Evolutionary conservation across 1,140 invertebrate species (phyloP), one percentile per base, ranked within the genome.

Genomic region (Neodiprion pinetum): DNA sequence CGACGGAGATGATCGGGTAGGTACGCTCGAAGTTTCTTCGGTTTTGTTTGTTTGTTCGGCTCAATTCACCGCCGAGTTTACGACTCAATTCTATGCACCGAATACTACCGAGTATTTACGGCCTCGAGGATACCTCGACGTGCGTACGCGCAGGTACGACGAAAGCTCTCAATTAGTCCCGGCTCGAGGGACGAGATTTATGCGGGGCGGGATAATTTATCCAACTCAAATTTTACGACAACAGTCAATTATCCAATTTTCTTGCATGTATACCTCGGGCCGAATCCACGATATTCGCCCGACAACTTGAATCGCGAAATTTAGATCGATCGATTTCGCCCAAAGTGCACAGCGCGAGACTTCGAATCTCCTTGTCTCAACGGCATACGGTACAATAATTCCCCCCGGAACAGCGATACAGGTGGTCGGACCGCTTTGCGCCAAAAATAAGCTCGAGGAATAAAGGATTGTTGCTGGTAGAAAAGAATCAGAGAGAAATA

Each of bases 271-370:
- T 17, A 61, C 11, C 7, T 61, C 53, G 11, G 53, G 53, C 53
- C 9, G 11, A 9, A 61, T 61, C 9, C 53, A 61, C 11, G n/a
- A 12, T 61, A 61, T 61, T 14, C 53, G 11, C 53, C 8, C 53
- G 53, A 17, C 11, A 17, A 17, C 53, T 61, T 40, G 28, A 40
- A 40, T 61, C 53, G 53, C 53, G 53, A 61, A 61, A 61, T 61
- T 61, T 61, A 61, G 53, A 61, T 61, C 53, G 53, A 61, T 61
- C n/a, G 53, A 61, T 61, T 61, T n/a, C 53, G 53, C 53, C 53
- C 53, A 61, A 61, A 61, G n/a, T n/a, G 53, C 53, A 61, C 53
- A 40, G 28, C 28, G 28, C 28, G 28, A 40, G 28, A 5, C 53
- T 61, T n/a, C 53, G 53, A 2, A 40, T 40, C 28, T 40, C 28